Evolutionary conservation across 2,888 invertebrate species (phyloP).

Genomic region (Papilio elwesi): DNA sequence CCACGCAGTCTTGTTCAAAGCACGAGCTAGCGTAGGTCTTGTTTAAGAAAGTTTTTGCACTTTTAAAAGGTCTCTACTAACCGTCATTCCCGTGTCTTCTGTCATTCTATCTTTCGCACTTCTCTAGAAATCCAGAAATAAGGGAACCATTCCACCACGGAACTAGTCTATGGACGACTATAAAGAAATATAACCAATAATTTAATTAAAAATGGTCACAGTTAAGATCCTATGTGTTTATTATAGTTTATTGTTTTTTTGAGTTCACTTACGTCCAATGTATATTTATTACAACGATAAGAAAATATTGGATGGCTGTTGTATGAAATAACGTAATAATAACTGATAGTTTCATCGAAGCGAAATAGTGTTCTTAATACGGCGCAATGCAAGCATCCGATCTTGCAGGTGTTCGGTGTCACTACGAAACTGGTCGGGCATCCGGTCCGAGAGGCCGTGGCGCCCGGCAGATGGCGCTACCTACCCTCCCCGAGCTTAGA

Average conservation of each 20-base stretch:
- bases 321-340: conserved; percentile 46
- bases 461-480: conserved; percentile 76
- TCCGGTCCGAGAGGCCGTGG: conserved; percentile 67
- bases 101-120: too few species aligned
- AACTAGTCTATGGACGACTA: too few species aligned
- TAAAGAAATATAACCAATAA: too few species aligned
- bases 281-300: neutral
- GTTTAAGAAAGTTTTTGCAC: too few species aligned
- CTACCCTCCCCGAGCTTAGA: conserved; percentile 49
- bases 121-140: too few species aligned
- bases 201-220: neutral
- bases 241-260: neutral
- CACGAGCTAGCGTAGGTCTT: too few species aligned
- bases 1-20: too few species aligned
- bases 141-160: too few species aligned
- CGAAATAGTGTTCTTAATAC: conserved; percentile 43
- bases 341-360: conserved; percentile 42
- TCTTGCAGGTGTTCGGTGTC: conserved; percentile 78
- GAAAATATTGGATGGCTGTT: conserved; percentile 45
- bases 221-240: neutral
- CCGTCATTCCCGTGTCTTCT: too few species aligned
- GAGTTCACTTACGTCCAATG: neutral
- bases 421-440: conserved; percentile 79
- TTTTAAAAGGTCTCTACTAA: too few species aligned
- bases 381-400: conserved; percentile 42